Evolutionary conservation across 1,140 invertebrate species (phyloP), one percentile per base, ranked within the genome.

Genomic region (Hycleus phaleratus): DNA sequence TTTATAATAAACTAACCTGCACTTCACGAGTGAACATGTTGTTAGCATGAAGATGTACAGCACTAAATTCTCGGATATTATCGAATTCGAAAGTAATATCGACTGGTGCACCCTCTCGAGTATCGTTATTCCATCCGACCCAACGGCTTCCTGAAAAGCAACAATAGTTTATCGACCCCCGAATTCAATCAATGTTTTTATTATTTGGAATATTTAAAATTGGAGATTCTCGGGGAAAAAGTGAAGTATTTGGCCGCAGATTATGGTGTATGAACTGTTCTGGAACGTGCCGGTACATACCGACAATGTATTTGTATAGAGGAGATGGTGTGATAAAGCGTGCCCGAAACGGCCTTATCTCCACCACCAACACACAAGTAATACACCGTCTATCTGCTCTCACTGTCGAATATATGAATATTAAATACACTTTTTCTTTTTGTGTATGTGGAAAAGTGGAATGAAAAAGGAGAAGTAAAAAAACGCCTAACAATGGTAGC

Each of bases 41-140:
- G 56, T 85, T 88, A 4, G 81, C 81, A 70, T 95, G 87, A 12
- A 96, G 80, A 58, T 85, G 83, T 26, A 90, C 81, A 25, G 81
- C 79, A 5, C 81, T 80, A 70, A 96, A 93, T 62, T 93, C 85
- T 40, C 88, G 78, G 1, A 83, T 73, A 24, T 79, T 76, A 46
- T 84, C 83, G 72, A 95, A 96, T 70, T 92, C 84, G 69, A 95
- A 93, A 1, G 83, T 76, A 9, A 91, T 77, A 64, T 88, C 82
- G 0, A 90, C 63, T 59, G 80, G 74, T n/a, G 77, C 76, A 61
- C 81, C 68, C 38, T 73, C 64, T 68, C 68, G 77, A 64, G 81
- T 65, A 54, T 83, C 80, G 70, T 88, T 87, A 58, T 81, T 85
- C 93, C 93, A 96, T 6, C 92, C 93, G 2, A 96, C 85, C 93